Evolutionary conservation across 2,888 invertebrate genomes (phyloP).

Genomic region (Nomada hirtipes): DNA sequence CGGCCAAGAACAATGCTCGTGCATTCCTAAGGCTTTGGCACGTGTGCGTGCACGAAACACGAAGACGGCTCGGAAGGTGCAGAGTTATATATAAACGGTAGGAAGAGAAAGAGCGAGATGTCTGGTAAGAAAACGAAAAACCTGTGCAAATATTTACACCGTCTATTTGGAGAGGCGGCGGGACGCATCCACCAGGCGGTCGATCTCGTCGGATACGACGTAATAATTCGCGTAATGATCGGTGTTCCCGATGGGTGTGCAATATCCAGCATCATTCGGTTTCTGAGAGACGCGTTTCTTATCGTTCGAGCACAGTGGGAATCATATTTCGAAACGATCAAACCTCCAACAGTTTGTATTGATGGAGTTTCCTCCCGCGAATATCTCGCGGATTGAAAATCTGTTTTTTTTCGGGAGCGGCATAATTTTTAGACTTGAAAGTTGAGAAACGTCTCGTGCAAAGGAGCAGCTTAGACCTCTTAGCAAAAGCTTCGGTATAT

Average conservation of each 20-base stretch:
- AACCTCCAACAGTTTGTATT: not conserved
- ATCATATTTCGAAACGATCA: conserved; percentile 4
- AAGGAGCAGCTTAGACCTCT: too few relatives aligned
- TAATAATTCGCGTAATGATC: conserved; percentile 46
- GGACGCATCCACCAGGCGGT: conserved; percentile 25
- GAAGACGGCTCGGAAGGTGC: conserved; percentile 39
- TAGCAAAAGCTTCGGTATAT: too few relatives aligned
- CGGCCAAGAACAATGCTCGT: conserved; percentile 61
- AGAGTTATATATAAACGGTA: conserved; percentile 61
- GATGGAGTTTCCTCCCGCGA: not conserved
- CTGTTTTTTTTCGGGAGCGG: not conserved
- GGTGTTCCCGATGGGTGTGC: not conserved
- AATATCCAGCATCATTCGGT: not conserved
- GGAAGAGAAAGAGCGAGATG: not conserved
- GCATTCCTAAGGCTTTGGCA: conserved; percentile 61
- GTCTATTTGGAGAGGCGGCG: conserved; percentile 65
- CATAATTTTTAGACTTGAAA: too few relatives aligned
- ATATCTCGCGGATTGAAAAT: not conserved
- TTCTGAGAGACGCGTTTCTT: not conserved
- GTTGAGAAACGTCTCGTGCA: too few relatives aligned
- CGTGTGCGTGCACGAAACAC: conserved; percentile 37
- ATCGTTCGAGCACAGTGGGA: not conserved
- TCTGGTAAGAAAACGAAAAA: conserved; percentile 57
- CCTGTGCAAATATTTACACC: conserved; percentile 66
- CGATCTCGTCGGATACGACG: conserved; percentile 12